Percentiles rank a stretch among this genome's conserved stretches.
phyloP scores from a whole-genome alignment of 1,140 invertebrate genomes.

The Diprion similis region DNA sequence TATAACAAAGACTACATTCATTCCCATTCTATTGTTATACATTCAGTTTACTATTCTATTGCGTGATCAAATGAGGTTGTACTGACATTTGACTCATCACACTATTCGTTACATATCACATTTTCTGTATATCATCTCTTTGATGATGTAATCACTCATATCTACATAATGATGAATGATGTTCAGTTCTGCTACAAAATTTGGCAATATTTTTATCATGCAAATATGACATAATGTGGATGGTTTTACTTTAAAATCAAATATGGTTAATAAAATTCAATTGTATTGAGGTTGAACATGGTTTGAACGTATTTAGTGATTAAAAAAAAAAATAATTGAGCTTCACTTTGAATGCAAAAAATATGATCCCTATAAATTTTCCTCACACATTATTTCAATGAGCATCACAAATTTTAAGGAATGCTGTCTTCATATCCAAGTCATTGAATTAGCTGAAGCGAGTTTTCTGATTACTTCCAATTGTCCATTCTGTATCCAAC shows the following conservation, averaged over 20 bases:
- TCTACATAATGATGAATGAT: background rate
- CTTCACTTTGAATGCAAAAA: too few relatives aligned
- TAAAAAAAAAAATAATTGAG: too few relatives aligned
- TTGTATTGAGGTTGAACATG: background rate
- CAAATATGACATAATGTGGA: background rate
- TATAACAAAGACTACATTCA: too few relatives aligned
- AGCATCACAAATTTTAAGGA: too few relatives aligned
- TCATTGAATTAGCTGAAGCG: too few relatives aligned
- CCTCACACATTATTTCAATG: too few relatives aligned
- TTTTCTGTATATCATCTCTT: background rate
- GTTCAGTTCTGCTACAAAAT: background rate
- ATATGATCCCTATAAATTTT: too few relatives aligned
- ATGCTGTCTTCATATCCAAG: too few relatives aligned
- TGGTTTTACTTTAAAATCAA: background rate
- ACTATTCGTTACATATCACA: background rate
- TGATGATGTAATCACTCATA: background rate
- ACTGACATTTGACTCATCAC: background rate
- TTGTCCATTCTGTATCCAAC: too few relatives aligned
- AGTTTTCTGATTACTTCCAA: too few relatives aligned
- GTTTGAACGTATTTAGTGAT: too few relatives aligned
- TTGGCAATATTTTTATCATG: background rate
- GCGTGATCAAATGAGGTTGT: background rate
- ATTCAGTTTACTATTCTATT: background rate
- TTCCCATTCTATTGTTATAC: background rate
- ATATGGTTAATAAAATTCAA: background rate